Base-by-base conservation (phyloP, 2,888 invertebrate genomes). In the Lithodes maja region DNA sequence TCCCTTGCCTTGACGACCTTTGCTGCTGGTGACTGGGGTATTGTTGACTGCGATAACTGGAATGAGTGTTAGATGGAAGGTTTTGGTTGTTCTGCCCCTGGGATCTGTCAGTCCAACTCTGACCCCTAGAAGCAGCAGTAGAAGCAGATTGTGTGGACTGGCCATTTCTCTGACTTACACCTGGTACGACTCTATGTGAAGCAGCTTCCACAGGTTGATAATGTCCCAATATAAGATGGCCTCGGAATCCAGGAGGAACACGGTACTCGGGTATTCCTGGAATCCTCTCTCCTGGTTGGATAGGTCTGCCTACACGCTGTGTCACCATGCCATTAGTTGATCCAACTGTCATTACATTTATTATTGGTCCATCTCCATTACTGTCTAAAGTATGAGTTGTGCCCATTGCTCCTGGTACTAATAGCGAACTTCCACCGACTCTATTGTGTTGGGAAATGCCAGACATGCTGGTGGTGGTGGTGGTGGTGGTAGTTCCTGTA, bases 181-280 rank as follows among this genome's bases (percentile, higher is more conserved):
- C 87, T 12, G 83, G 83, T 50, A 54, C 54, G n/a, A 49, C 77
- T 2, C 83, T 3, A 2, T 55, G 83, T 7, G 83, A 83, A 50
- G 33, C 50, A 2, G 84, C 52, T 1, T 54, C 75, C 33, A 61
- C 81, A 7, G 88, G 84, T 7, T 33, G 2, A 7, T 55, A 50
- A 3, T 85, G 75, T 7, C 85, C 85, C 12, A 87, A 79, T n/a
- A 91, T 84, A 80, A 96, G 95, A 86, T 95, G 95, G 81, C 96
- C 96, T 83, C 96, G 95, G 85, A 96, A 95, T 90, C 97, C 95
- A 90, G 95, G 93, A 89, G 97, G 96, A 93, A 97, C 95, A 92
- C 95, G 95, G 93, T 96, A 95, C 85, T 96, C 95, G 90, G 95
- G 94, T 92, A 95, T 95, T 87, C 97, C 95, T 83, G 96, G 95